Evolutionary conservation across 1,140 invertebrate genomes (phyloP).

Genomic region (Schlechtendalia chinensis): DNA sequence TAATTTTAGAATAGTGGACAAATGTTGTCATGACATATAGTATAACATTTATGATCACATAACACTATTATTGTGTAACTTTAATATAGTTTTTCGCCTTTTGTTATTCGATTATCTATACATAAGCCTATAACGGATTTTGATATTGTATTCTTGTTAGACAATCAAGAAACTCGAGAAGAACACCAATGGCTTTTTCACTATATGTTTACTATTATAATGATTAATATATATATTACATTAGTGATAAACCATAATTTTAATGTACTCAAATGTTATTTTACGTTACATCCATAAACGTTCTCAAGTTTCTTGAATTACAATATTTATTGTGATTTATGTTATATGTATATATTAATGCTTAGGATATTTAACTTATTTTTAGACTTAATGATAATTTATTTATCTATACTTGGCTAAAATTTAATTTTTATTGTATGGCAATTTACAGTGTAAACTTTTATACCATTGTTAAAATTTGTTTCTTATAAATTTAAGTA

Average conservation of each 20-base stretch:
- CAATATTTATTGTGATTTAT: conserved; percentile 42
- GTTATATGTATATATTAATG: conserved; percentile 33
- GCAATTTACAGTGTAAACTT: conserved; percentile 40
- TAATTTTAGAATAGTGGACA: neutral
- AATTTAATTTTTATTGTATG: conserved; percentile 27
- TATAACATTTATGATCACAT: neutral
- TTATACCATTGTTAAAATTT: conserved; percentile 45
- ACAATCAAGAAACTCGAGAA: conserved; percentile 45
- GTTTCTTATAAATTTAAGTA: conserved; percentile 40
- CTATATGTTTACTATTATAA: conserved; percentile 17
- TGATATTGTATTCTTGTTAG: conserved; percentile 44
- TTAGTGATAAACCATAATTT: conserved; percentile 25
- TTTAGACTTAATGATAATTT: conserved; percentile 10
- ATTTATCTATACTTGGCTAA: conserved; percentile 45
- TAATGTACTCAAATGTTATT: conserved; percentile 18
- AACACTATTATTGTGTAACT: neutral
- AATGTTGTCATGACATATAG: neutral
- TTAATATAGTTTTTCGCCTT: neutral
- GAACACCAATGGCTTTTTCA: conserved; percentile 41
- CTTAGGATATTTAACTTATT: conserved; percentile 40
- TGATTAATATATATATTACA: conserved; percentile 37
- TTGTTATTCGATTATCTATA: conserved; percentile 31
- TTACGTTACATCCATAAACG: conserved; percentile 5
- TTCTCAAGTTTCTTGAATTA: conserved; percentile 45
- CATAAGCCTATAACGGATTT: neutral